Base-by-base conservation (phyloP, 2,113 vertebrate genomes). In the Phainopepla nitens region DNA sequence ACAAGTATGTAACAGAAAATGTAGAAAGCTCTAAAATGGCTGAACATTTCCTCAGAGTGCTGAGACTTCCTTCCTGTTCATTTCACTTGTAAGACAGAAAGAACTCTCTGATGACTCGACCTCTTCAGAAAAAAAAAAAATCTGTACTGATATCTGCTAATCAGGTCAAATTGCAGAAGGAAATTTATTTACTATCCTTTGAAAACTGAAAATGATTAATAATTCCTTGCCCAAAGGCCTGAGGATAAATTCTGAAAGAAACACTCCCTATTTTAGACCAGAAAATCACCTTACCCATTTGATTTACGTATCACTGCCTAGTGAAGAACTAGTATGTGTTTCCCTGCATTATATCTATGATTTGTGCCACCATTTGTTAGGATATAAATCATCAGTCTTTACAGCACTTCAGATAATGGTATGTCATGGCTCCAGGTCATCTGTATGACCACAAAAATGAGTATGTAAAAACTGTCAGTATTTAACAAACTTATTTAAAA, bases 211-310 rank as follows among this genome's bases (percentile, higher is more conserved):
- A 96, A 91, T 1, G 0, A 68, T 70, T 20, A 93, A 54, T 71
- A 87, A 79, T 85, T 82, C 33, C 69, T 87, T 76, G 66, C 49
- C 29, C 21, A 77, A 71, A 88, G 54, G 44, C 81, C 45, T 33
- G 45, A 93, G 62, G 64, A 91, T 57, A 85, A 91, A 77, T 65
- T 85, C 70, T 90, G 82, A 88, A 85, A 88, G 23, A 88, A 91
- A 62, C 11, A 39, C 13, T 85, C 73, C 58, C 65, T 64, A 13
- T 9, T 93, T 72, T 35, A 89, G 33, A 56, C 35, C 27, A 58
- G 27, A 82, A 82, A 93, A 82, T 90, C 62, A 66, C 77, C 49
- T 61, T 25, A 61, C 6, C 24, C 15, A 4, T 82, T 82, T 90
- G 70, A 93, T 94, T 93, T 90, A 80, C 18, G 54, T 19, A 88